Percentiles rank a stretch among this genome's conserved stretches.
Evolutionary conservation across 2,888 invertebrate species (phyloP).

Genomic region (Synanthedon myopaeformis): DNA sequence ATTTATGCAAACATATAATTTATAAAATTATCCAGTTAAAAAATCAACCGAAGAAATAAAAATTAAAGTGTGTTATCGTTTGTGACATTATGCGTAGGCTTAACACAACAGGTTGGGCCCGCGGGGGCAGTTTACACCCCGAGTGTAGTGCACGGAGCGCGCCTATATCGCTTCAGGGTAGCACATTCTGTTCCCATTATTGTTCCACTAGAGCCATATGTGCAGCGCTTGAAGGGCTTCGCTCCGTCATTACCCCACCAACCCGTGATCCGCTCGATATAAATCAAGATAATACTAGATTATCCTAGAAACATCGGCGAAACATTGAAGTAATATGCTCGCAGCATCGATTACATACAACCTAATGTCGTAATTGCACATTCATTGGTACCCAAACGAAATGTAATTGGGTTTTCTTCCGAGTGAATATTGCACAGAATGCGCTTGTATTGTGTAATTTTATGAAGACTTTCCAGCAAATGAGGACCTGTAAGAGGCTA

Average conservation of each 20-base stretch:
- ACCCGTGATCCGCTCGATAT: slow-evolving; percentile 56
- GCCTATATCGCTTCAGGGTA: slow-evolving; percentile 17
- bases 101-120: slow-evolving; percentile 1
- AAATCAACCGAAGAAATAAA: too few species aligned
- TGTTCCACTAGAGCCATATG: slow-evolving; percentile 35
- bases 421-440: slow-evolving; percentile 31
- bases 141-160: slow-evolving; percentile 3
- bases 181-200: slow-evolving; percentile 30
- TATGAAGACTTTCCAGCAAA: slow-evolving; percentile 41
- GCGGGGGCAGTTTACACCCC: slow-evolving; percentile 18
- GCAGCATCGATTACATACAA: slow-evolving; percentile 50
- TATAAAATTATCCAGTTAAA: too few species aligned
- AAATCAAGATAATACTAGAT: slow-evolving; percentile 67
- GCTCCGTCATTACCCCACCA: slow-evolving; percentile 55
- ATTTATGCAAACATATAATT: too few species aligned
- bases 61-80: not conserved
- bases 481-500: slow-evolving; percentile 31
- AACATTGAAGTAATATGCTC: slow-evolving; percentile 58
- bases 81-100: not conserved
- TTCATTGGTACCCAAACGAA: slow-evolving; percentile 64
- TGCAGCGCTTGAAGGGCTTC: slow-evolving; percentile 36
- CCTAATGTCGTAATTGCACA: slow-evolving; percentile 57
- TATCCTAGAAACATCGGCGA: slow-evolving; percentile 58
- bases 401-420: slow-evolving; percentile 62
- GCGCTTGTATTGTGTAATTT: slow-evolving; percentile 44